These are phyloP conservation scores for Pelusios castaneus DNA, from an alignment of 2,113 vertebrate species.

Conservation along the genomic window DNA sequence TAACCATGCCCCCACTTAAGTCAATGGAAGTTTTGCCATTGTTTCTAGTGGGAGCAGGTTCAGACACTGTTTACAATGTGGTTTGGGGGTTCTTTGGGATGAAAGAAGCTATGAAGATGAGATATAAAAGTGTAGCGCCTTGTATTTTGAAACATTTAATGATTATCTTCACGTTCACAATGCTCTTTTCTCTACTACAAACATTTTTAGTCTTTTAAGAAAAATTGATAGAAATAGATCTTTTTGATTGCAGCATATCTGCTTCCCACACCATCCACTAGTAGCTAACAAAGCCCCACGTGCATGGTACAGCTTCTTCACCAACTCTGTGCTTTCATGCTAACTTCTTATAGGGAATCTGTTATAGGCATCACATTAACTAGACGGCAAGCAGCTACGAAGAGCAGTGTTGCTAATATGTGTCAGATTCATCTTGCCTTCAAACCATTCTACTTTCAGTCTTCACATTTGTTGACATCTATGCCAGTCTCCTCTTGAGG, in stretches of 20 bases:
- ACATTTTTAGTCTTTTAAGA: not conserved
- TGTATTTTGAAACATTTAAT: not conserved
- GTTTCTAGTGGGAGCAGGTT: not conserved
- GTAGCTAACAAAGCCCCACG: not conserved
- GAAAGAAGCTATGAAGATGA: not conserved
- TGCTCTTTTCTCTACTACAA: not conserved
- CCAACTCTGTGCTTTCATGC: not conserved
- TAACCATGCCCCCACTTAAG: not conserved
- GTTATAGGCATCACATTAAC: not conserved
- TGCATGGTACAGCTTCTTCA: not conserved
- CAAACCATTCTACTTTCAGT: not conserved
- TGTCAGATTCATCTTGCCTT: conserved; percentile 18
- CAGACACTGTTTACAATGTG: not conserved
- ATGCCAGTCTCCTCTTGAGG: not conserved
- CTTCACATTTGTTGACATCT: not conserved
- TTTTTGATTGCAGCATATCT: not conserved
- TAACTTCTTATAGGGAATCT: not conserved
- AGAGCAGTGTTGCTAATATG: accelerated
- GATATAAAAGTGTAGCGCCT: not conserved
- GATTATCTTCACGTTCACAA: not conserved
- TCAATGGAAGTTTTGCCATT: not conserved
- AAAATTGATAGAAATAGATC: not conserved
- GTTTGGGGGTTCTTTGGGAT: not conserved
- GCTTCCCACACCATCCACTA: not conserved
- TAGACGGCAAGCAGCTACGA: not conserved